phyloP scores from a whole-genome alignment of 1,140 invertebrate genomes.

The Nomia melanderi region DNA sequence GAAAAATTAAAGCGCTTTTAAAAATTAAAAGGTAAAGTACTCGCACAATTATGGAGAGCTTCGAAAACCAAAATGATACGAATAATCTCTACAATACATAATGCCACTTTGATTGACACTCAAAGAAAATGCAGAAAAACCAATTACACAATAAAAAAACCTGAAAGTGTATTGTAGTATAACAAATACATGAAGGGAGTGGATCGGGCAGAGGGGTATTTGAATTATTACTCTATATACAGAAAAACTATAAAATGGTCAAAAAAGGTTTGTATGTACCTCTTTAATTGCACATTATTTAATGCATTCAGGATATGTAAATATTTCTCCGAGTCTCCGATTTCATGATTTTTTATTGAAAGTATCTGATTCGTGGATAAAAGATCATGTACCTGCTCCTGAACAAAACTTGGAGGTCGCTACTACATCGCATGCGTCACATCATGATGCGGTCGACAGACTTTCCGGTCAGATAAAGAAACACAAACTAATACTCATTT shows the following conservation, averaged over 20 bases:
- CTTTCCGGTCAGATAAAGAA: not conserved
- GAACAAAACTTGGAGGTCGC: not conserved
- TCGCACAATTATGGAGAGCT: constrained; percentile 1
- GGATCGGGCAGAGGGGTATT: constrained; percentile 15
- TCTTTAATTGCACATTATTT: constrained; percentile 10
- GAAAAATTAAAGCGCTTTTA: not conserved
- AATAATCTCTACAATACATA: constrained; percentile 9
- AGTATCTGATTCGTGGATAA: not conserved
- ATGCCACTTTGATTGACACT: not conserved
- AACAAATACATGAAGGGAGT: constrained; percentile 22
- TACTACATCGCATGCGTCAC: not conserved
- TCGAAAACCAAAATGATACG: not conserved
- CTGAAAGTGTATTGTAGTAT: not conserved
- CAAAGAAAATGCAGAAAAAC: not conserved
- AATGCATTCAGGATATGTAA: constrained; percentile 11
- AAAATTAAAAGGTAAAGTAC: not conserved
- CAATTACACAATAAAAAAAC: not conserved
- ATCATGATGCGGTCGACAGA: not conserved
- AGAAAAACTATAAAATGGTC: constrained; percentile 6
- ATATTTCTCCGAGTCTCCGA: not conserved
- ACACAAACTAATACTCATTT: not conserved
- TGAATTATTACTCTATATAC: constrained; percentile 2
- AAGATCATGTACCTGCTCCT: not conserved
- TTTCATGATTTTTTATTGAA: too few relatives aligned
- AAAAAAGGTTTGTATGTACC: constrained; percentile 8